Percentiles rank a stretch among this genome's conserved stretches.
These are phyloP conservation scores for Rynchops niger DNA, from an alignment of 2,113 vertebrate genomes.

Conservation along the genomic window DNA sequence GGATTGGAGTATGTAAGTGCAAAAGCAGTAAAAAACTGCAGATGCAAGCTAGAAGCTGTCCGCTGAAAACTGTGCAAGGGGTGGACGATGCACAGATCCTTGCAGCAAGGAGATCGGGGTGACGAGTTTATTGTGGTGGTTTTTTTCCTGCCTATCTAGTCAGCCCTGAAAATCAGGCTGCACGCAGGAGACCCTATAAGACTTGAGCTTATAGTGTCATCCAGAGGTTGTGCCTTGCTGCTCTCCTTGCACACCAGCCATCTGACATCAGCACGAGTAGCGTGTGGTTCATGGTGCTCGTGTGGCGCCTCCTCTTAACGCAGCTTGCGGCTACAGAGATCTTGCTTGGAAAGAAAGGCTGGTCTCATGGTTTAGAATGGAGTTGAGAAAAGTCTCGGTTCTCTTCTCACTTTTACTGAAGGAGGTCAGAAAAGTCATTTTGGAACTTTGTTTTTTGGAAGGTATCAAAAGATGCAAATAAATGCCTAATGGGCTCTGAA, in stretches of 20 bases:
- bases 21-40: background rate
- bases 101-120: background rate
- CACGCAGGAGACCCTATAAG: background rate
- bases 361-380: background rate
- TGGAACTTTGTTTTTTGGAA: background rate
- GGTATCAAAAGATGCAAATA: background rate
- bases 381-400: background rate
- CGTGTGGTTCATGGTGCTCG: rapidly evolving
- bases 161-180: background rate
- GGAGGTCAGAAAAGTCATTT: background rate
- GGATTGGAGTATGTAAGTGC: background rate
- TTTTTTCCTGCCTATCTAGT: background rate
- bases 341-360: background rate
- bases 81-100: background rate
- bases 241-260: rapidly evolving
- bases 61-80: background rate
- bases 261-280: background rate
- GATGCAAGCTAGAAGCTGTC: background rate
- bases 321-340: rapidly evolving
- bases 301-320: rapidly evolving
- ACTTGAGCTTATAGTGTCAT: background rate
- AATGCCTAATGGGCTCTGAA: background rate
- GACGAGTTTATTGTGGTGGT: background rate
- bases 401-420: background rate
- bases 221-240: background rate